Evolutionary conservation across 2,797 vertebrate species (phyloP), one percentile per base, ranked within the genome.

Genomic region (Lates japonicus): DNA sequence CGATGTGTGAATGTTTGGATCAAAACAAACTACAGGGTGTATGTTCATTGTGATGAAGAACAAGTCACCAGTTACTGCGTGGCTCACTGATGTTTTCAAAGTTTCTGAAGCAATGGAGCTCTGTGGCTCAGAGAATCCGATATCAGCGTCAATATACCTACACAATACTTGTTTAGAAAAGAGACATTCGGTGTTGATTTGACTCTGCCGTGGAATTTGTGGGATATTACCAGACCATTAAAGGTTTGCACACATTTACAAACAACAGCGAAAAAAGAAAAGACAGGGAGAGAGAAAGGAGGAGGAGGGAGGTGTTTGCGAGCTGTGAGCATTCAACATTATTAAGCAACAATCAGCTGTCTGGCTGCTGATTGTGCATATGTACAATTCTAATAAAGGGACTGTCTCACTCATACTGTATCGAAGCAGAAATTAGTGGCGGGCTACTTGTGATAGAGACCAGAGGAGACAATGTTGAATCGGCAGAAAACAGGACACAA

Each of bases 401-500:
- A n/a, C 29, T 55, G 59, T 44, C 17, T 44, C 2, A 2, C 37
- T 11, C 13, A 37, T 14, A 17, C 41, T 37, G 71, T 51, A 31
- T 20, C 33, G 11, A 51, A 8, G 29, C 35, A 59, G 5, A 29
- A 29, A 22, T 59, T 63, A 42, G n/a, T n/a, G n/a, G n/a, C n/a
- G 73, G 67, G 74, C 39, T 5, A 9, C 22, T 35, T 70, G 19
- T 78, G 48, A 51, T 33, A 35, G 39, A 81, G 69, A 63, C 35
- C 31, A 66, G 33, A 59, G 5, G n/a, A 78, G 55, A 70, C 2
- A 5, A 55, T 41, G 79, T 55, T 87, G 76, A 78, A 82, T 86
- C 73, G 81, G 65, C 52, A 79, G 29, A 55, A 67, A 54, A 29
- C 1, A 5, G n/a, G 37, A 81, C 78, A 82, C 75, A 60, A 59